These are phyloP conservation scores for Phlogophora meticulosa DNA, from an alignment of 2,888 invertebrate species.

Conservation along the genomic window DNA sequence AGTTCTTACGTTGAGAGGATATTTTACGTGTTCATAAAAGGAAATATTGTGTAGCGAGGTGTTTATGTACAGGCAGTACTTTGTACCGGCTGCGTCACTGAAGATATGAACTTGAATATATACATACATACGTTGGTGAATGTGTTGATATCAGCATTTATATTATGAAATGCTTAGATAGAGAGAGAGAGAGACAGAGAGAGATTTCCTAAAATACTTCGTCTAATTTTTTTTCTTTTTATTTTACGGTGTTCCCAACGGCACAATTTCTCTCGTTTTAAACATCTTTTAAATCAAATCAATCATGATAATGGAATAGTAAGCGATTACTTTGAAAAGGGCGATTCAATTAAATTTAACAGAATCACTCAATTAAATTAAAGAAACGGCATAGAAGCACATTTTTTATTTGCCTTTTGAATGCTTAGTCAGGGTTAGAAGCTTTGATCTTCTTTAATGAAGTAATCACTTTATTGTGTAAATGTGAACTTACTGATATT, in stretches of 20 bases:
- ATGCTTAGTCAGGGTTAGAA: neutral
- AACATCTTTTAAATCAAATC: neutral
- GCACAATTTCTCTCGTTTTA: no score
- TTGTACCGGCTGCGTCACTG: conserved; percentile 5
- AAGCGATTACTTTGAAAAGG: neutral
- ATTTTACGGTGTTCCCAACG: neutral
- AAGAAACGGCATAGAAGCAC: conserved; percentile 20
- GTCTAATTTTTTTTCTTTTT: no score
- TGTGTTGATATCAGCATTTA: no score
- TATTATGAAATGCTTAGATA: no score
- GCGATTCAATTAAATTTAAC: conserved; percentile 17
- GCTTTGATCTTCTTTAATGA: neutral
- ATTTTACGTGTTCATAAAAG: conserved; percentile 77
- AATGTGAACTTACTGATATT: no score
- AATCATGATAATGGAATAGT: conserved; percentile 16
- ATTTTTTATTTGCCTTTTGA: neutral
- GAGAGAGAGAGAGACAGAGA: no score
- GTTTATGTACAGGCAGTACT: conserved; percentile 57
- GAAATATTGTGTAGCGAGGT: conserved; percentile 69
- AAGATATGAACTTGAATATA: conserved; percentile 14
- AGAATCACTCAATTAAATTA: conserved; percentile 55
- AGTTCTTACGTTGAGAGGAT: conserved; percentile 58
- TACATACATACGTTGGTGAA: neutral
- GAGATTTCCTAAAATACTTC: no score
- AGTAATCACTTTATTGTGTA: no score